Conservation (phyloP, 2,113 vertebrate genomes). For the Elachura formosa region DNA sequence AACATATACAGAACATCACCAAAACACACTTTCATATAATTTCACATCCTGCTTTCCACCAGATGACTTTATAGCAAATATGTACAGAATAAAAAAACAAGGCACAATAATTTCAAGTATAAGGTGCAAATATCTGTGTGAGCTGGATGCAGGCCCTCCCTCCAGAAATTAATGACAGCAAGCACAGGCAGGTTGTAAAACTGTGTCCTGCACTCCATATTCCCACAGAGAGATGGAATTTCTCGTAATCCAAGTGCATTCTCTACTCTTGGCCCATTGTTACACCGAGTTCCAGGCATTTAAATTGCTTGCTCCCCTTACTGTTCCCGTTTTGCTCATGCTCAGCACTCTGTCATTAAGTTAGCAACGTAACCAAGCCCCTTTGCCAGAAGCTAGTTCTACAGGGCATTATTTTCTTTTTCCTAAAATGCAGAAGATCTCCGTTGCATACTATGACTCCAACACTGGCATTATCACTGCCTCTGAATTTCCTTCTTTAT, state of each 20-base stretch:
- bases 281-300: not conserved
- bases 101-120: not conserved
- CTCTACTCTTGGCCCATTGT: not conserved
- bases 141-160: not conserved
- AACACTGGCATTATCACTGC: not conserved
- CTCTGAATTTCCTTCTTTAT: not conserved
- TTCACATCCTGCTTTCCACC: not conserved
- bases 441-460: not conserved
- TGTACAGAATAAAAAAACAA: not conserved
- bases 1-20: not conserved
- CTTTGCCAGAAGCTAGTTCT: not conserved
- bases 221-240: not conserved
- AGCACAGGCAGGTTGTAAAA: not conserved
- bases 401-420: not conserved
- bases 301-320: not conserved
- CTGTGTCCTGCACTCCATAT: not conserved
- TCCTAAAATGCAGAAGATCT: not conserved
- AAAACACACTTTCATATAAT: not conserved
- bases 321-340: not conserved
- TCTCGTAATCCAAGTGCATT: not conserved
- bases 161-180: not conserved
- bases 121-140: not conserved
- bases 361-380: not conserved
- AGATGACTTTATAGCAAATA: not conserved
- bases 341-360: not conserved